Evolutionary conservation across 2,888 invertebrate species (phyloP).

Genomic region (Oligia latruncula): DNA sequence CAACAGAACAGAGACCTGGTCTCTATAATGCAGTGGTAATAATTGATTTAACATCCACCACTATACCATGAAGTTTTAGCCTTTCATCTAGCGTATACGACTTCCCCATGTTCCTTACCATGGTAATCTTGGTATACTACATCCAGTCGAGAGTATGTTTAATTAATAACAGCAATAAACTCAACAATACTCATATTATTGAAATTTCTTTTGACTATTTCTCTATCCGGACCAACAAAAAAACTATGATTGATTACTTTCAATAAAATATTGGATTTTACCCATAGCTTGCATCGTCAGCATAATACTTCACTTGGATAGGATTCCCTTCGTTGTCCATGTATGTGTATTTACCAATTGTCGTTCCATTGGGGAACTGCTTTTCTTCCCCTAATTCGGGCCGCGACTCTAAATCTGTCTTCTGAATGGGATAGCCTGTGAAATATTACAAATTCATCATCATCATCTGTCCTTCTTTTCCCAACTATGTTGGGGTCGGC

Average conservation of each 20-base stretch:
- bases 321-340: constrained; percentile 91
- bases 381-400: constrained; percentile 90
- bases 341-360: constrained; percentile 93
- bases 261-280: constrained; percentile 69
- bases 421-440: constrained; percentile 74
- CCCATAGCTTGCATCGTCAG: constrained; percentile 92
- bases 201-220: background rate
- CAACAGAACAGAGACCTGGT: background rate
- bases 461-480: too few relatives aligned
- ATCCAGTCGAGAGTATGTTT: background rate
- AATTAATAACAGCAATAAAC: background rate
- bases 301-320: constrained; percentile 91
- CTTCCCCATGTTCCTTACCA: background rate
- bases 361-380: constrained; percentile 92
- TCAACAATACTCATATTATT: background rate
- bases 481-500: too few relatives aligned
- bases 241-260: background rate
- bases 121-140: background rate
- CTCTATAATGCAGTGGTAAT: background rate
- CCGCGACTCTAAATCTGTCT: constrained; percentile 53
- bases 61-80: background rate
- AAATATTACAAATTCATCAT: background rate
- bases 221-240: background rate
- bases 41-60: background rate
- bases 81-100: background rate